These are phyloP conservation scores for Brachionus angularis DNA, from an alignment of 1,140 invertebrate genomes.

Conservation along the genomic window DNA sequence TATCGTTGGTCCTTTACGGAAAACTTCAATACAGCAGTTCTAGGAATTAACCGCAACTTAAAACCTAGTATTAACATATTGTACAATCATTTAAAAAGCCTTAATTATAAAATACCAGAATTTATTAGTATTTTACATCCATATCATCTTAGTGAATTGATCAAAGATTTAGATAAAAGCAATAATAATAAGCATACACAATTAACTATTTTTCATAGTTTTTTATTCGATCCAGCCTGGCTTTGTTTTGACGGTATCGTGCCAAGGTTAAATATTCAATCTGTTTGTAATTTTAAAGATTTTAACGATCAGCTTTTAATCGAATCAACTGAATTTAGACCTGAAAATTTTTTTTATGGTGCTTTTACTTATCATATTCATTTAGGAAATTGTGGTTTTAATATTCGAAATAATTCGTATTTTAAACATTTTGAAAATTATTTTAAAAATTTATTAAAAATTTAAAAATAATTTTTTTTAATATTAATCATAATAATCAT, in stretches of 20 bases:
- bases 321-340: not conserved
- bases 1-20: not conserved
- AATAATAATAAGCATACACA: not conserved
- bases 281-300: not conserved
- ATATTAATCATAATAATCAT: no score
- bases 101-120: no score
- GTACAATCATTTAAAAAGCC: not conserved
- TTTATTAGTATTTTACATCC: not conserved
- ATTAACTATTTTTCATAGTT: not conserved
- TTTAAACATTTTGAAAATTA: no score
- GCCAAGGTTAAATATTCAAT: not conserved
- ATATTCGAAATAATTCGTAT: no score
- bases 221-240: not conserved
- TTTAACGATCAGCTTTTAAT: not conserved
- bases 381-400: no score
- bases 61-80: not conserved
- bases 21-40: not conserved
- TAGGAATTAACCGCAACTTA: not conserved
- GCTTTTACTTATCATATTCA: not conserved
- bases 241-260: not conserved
- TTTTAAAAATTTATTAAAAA: no score
- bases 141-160: not conserved
- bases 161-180: not conserved
- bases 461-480: no score
- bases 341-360: not conserved